Percentiles rank a stretch among this genome's conserved stretches.
phyloP scores from a whole-genome alignment of 23 tunicate genomes.

The Styela clava region DNA sequence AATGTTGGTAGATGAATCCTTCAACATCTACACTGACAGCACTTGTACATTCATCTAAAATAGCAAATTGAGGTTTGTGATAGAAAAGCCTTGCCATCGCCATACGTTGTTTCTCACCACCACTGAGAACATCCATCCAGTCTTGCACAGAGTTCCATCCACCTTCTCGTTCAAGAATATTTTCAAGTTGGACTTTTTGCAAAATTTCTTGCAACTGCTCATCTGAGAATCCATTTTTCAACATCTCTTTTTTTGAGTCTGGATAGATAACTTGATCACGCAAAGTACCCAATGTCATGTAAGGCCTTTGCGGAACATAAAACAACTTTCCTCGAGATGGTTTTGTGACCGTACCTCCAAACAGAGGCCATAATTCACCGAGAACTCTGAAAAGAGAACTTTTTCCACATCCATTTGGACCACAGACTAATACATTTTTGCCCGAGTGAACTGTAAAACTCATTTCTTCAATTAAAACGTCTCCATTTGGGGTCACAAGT shows the following conservation, averaged over 20 bases:
- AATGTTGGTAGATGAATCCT: conserved; percentile 85
- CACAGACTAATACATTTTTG: conserved; percentile 78
- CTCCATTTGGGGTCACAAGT: conserved; percentile 88
- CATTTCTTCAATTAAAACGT: conserved; percentile 73
- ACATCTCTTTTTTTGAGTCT: conserved; percentile 58
- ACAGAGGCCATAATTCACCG: conserved; percentile 94
- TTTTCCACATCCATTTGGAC: conserved; percentile 95
- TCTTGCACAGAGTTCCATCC: conserved; percentile 91
- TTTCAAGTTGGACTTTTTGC: conserved; percentile 68
- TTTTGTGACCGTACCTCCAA: conserved; percentile 83
- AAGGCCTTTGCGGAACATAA: conserved; percentile 92
- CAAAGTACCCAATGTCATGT: conserved; percentile 84
- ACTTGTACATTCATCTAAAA: conserved; percentile 87
- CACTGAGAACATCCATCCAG: conserved; percentile 98
- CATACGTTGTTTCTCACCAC: conserved; percentile 91
- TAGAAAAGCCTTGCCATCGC: conserved; percentile 98
- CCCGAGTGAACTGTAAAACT: conserved; percentile 74
- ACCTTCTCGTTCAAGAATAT: conserved; percentile 71
- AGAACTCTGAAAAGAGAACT: conserved; percentile 87
- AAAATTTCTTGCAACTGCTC: conserved; percentile 52
- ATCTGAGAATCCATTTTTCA: conserved; percentile 60
- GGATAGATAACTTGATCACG: conserved; percentile 92
- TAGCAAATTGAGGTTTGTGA: conserved; percentile 94
- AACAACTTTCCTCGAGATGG: conserved; percentile 79
- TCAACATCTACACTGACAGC: conserved; percentile 96